Evolutionary conservation across 2,797 vertebrate genomes (phyloP).

Genomic region (Steatocranus sp.): DNA sequence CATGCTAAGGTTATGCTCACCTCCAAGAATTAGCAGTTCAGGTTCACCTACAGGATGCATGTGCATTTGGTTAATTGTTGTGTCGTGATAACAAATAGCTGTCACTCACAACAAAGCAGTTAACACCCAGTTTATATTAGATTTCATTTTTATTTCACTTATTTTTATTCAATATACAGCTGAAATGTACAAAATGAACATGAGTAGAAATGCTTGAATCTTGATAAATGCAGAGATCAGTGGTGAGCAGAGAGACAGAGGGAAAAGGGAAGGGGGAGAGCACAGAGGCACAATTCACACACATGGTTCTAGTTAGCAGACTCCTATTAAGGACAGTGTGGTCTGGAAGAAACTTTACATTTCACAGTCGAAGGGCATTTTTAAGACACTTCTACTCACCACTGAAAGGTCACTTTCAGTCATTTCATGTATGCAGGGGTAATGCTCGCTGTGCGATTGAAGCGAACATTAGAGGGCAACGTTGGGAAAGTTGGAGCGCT

Average conservation of each 20-base stretch:
- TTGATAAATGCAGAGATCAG: constrained; percentile 32
- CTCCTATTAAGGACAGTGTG: constrained; percentile 54
- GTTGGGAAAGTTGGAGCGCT: background rate
- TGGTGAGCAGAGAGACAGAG: background rate
- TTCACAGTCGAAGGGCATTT: constrained; percentile 66
- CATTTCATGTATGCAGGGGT: background rate
- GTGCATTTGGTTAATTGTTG: background rate
- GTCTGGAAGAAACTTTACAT: constrained; percentile 60
- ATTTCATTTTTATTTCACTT: constrained; percentile 34
- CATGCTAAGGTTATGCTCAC: background rate
- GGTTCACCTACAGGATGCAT: background rate
- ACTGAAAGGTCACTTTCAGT: constrained; percentile 37
- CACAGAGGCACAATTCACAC: constrained; percentile 48
- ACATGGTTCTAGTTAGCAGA: constrained; percentile 71
- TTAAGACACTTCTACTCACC: constrained; percentile 31
- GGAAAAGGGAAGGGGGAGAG: background rate
- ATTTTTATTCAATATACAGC: constrained; percentile 16
- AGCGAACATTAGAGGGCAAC: background rate
- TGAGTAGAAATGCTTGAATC: constrained; percentile 14
- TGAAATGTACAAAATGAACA: constrained; percentile 10
- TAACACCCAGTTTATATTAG: background rate
- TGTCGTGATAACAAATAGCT: background rate
- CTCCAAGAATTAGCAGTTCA: background rate
- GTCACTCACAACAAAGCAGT: background rate
- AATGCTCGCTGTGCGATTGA: background rate